Conservation (phyloP, 2,113 vertebrate species). For the Antidorcas marsupialis region DNA sequence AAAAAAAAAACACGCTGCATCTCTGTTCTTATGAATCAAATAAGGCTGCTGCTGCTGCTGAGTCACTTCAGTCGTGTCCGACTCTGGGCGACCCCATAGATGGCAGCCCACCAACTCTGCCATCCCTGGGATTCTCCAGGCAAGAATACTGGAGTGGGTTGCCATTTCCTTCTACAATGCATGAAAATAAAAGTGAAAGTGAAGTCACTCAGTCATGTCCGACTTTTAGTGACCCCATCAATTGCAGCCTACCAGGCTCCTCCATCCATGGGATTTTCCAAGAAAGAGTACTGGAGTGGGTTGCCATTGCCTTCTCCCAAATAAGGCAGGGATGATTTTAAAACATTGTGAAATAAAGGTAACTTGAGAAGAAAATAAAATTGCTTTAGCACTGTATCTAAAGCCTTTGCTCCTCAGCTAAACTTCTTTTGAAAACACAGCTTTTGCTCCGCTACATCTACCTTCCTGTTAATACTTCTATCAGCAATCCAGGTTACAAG, state of each 20-base stretch:
- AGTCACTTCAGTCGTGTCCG: accelerated
- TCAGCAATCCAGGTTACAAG: neutral
- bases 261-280: no score
- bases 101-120: no score
- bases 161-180: no score
- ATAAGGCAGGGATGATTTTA: neutral
- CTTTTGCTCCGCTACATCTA: neutral
- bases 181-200: no score
- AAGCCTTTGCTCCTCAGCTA: neutral
- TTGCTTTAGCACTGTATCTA: neutral
- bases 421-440: neutral
- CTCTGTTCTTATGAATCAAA: neutral
- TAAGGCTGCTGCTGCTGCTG: no score
- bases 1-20: neutral
- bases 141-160: no score
- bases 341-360: neutral
- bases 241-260: no score
- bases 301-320: no score
- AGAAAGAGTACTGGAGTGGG: no score
- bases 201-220: accelerated
- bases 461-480: neutral
- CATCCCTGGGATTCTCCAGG: no score
- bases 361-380: neutral
- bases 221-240: accelerated
- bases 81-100: no score